Evolutionary conservation across 2,888 invertebrate genomes (phyloP).

Genomic region (Mactromeris polynyma): DNA sequence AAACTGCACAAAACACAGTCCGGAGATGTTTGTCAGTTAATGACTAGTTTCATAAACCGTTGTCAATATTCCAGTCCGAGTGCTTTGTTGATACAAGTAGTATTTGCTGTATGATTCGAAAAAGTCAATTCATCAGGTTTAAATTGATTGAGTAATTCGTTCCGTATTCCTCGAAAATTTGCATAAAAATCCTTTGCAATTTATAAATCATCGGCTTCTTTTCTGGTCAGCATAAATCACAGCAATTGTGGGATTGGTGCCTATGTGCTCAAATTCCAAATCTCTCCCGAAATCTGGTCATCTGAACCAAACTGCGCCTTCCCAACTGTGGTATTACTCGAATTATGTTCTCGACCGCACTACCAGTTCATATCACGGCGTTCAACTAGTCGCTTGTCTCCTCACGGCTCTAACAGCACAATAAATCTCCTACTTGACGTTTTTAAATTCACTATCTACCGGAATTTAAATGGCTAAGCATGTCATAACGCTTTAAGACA

Average conservation of each 20-base stretch:
- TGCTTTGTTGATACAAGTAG: no score
- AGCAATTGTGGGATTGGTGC: not conserved
- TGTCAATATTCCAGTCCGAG: no score
- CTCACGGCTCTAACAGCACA: not conserved
- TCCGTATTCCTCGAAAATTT: not conserved
- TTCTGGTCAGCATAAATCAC: not conserved
- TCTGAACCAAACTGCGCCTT: slow-evolving; percentile 11
- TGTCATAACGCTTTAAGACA: slow-evolving; percentile 20
- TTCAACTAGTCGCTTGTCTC: not conserved
- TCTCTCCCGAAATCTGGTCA: not conserved
- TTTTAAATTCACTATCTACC: slow-evolving; percentile 21
- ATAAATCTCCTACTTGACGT: slow-evolving; percentile 22
- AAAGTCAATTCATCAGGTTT: not conserved
- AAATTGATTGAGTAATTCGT: not conserved
- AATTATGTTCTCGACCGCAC: not conserved
- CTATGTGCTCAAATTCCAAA: slow-evolving; percentile 5
- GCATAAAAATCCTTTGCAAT: no score
- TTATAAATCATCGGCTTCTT: no score
- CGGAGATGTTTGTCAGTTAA: no score
- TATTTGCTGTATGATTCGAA: no score
- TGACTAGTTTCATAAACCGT: no score
- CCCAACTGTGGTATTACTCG: not conserved
- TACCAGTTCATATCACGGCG: not conserved
- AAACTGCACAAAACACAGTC: no score
- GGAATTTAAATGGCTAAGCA: slow-evolving; percentile 42